Evolutionary conservation across 2,888 invertebrate genomes (phyloP).

Genomic region (Polydesmus complanatus): DNA sequence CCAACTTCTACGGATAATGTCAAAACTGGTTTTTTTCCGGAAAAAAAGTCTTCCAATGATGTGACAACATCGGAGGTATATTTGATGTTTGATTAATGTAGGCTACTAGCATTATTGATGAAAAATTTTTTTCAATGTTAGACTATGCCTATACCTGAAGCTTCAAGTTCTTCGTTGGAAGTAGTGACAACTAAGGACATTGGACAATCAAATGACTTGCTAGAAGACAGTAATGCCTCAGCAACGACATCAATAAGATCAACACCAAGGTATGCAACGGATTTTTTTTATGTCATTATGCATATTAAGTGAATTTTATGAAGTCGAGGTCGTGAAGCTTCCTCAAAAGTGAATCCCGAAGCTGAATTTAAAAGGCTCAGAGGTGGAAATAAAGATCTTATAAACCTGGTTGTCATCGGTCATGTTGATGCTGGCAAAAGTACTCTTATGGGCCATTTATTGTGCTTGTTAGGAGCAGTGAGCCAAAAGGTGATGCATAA

Average conservation of each 20-base stretch:
- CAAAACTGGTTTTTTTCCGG: too few relatives aligned
- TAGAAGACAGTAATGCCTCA: not conserved
- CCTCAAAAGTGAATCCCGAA: conserved; percentile 36
- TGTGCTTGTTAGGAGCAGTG: conserved; percentile 57
- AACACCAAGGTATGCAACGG: not conserved
- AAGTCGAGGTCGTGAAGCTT: not conserved
- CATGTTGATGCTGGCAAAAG: conserved; percentile 96
- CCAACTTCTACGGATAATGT: not conserved
- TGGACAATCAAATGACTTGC: too few relatives aligned
- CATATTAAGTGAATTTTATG: not conserved
- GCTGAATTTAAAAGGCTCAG: conserved; percentile 57
- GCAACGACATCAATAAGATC: not conserved
- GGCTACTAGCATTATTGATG: too few relatives aligned
- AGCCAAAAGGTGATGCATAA: conserved; percentile 83
- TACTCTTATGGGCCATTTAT: conserved; percentile 42
- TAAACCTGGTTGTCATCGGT: conserved; percentile 82
- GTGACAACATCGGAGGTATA: not conserved
- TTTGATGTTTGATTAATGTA: too few relatives aligned
- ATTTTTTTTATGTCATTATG: not conserved
- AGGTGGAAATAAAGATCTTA: conserved; percentile 63
- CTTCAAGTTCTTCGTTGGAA: not conserved
- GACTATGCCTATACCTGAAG: not conserved
- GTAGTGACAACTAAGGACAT: not conserved
- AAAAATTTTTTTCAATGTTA: too few relatives aligned
- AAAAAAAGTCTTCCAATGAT: not conserved